A percentile compares a stretch with the other conserved stretches of the same genome.
Conservation (phyloP, 2,888 invertebrate species). For the Drosophila subquinaria region DNA sequence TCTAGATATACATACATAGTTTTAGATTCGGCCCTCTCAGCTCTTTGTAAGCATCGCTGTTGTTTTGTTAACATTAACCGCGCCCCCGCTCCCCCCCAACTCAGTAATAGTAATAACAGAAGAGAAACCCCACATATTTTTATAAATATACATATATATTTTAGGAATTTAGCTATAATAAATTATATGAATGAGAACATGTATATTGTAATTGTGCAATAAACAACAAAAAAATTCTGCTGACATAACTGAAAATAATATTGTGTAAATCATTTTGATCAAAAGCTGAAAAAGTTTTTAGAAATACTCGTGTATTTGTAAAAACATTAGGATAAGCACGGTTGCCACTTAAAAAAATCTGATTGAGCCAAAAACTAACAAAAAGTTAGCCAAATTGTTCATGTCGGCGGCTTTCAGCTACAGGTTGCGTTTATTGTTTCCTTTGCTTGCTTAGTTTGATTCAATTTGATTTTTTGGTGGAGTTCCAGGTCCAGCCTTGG, state of each 20-base stretch:
- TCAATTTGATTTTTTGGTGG: no score
- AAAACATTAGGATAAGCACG: no score
- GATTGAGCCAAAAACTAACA: no score
- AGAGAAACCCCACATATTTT: slow-evolving; percentile 54
- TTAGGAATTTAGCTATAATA: slow-evolving; percentile 75
- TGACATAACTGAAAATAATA: slow-evolving; percentile 55
- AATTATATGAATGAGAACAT: slow-evolving; percentile 79
- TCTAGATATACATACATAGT: slow-evolving; percentile 41
- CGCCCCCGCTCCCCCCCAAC: slow-evolving; percentile 31
- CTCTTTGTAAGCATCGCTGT: slow-evolving; percentile 67
- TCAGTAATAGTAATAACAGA: slow-evolving; percentile 60
- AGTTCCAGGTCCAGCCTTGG: no score
- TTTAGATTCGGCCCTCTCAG: slow-evolving; percentile 49
- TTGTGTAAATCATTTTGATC: background rate
- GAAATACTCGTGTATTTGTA: background rate
- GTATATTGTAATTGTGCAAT: slow-evolving; percentile 84
- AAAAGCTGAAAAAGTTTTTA: background rate
- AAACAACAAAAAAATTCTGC: slow-evolving; percentile 77
- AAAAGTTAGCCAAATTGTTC: no score
- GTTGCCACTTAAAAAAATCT: no score
- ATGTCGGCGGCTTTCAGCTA: no score
- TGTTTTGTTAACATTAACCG: slow-evolving; percentile 75
- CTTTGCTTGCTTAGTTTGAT: no score
- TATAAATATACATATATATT: slow-evolving; percentile 42
- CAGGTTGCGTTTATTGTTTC: no score